These are phyloP conservation scores for Nasonia longicornis DNA, from an alignment of 1,140 invertebrate genomes.

Conservation along the genomic window DNA sequence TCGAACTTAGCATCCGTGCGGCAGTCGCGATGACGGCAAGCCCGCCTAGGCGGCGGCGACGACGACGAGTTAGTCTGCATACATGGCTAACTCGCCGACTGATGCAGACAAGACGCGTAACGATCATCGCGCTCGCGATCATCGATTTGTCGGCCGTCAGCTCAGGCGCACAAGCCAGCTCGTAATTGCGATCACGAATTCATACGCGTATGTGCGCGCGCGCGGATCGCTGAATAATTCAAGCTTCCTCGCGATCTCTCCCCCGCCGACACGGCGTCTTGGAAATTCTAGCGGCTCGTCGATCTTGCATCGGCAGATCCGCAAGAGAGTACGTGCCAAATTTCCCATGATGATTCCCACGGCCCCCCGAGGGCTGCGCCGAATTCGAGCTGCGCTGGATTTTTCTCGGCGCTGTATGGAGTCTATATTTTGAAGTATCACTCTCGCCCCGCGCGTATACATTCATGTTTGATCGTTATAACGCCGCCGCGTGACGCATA, in stretches of 20 bases:
- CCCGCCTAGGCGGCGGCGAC: not conserved
- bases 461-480: not conserved
- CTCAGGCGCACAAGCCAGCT: conserved; percentile 25
- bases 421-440: not conserved
- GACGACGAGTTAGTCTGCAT: not conserved
- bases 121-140: not conserved
- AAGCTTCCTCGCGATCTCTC: conserved; percentile 48
- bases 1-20: not conserved
- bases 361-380: too few relatives aligned
- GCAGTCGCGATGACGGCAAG: not conserved
- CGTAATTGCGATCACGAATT: conserved; percentile 54
- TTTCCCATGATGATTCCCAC: conserved; percentile 7
- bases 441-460: not conserved
- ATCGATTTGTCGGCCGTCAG: conserved; percentile 32
- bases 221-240: conserved; percentile 53
- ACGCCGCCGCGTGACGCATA: not conserved
- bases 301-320: conserved; percentile 36
- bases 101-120: conserved; percentile 12
- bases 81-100: not conserved
- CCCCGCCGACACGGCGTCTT: conserved; percentile 45
- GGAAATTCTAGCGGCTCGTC: conserved; percentile 54
- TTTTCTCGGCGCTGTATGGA: too few relatives aligned
- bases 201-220: conserved; percentile 32
- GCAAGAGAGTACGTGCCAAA: not conserved
- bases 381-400: too few relatives aligned